Evolutionary conservation across 2,888 invertebrate genomes (phyloP).

Genomic region (Dryadula phaetusa): DNA sequence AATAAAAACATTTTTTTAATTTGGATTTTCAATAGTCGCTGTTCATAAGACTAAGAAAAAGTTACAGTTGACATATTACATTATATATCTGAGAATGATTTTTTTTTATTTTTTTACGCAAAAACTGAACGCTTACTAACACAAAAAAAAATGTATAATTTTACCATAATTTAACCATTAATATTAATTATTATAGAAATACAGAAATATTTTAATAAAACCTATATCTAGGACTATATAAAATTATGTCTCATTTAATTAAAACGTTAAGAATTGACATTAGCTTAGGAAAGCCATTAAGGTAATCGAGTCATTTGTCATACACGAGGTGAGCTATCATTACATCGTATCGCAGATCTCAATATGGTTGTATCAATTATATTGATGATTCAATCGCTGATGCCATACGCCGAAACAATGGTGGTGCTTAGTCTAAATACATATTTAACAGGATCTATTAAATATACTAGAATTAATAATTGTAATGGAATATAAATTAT

Average conservation of each 20-base stretch:
- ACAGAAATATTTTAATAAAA: background rate
- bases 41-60: no score
- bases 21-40: no score
- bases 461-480: background rate
- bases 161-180: no score
- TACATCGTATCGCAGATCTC: conserved; percentile 34
- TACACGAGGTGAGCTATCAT: conserved; percentile 38
- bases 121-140: no score
- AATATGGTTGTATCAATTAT: conserved; percentile 37
- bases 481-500: background rate
- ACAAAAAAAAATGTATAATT: no score
- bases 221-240: background rate
- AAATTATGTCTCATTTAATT: conserved; percentile 33
- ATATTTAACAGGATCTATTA: conserved; percentile 1
- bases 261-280: conserved; percentile 33
- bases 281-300: conserved; percentile 37
- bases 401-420: conserved; percentile 21
- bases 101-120: no score
- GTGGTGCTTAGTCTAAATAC: conserved; percentile 23
- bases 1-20: no score
- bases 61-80: no score
- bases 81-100: no score
- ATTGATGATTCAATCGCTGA: conserved; percentile 39
- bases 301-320: conserved; percentile 42
- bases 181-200: no score